phyloP scores from a whole-genome alignment of 2,113 vertebrate species.

The Rhinoderma darwinii region DNA sequence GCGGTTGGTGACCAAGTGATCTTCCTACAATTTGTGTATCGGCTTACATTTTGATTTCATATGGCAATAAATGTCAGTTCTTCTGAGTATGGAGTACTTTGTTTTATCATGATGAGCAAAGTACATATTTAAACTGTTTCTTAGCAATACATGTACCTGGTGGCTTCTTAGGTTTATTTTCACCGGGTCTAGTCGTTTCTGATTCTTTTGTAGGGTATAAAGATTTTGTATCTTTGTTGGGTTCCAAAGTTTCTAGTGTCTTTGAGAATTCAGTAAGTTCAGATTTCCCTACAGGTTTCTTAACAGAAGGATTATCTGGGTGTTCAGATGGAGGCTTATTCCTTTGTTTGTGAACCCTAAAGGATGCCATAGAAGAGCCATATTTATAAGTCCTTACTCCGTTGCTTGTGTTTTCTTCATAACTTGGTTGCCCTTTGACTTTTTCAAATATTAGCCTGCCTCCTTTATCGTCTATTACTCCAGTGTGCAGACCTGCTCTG shows the following conservation, averaged over 20 bases:
- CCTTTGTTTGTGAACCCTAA: background rate
- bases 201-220: background rate
- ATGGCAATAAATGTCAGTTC: no score
- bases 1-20: background rate
- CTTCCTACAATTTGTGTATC: background rate
- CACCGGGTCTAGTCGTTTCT: background rate
- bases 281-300: background rate
- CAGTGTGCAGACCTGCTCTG: background rate
- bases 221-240: background rate
- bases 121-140: background rate
- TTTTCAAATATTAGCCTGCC: background rate
- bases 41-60: no score
- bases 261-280: background rate
- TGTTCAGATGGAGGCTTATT: no score
- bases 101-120: no score
- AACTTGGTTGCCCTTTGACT: background rate
- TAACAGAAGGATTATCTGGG: background rate
- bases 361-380: background rate
- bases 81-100: no score
- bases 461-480: background rate
- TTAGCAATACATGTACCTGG: background rate
- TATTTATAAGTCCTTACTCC: background rate
- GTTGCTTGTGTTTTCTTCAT: background rate
- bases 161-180: background rate
- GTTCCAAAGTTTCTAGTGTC: background rate